Conservation (phyloP, 2,113 vertebrate genomes). For the Psettodes erumei region DNA sequence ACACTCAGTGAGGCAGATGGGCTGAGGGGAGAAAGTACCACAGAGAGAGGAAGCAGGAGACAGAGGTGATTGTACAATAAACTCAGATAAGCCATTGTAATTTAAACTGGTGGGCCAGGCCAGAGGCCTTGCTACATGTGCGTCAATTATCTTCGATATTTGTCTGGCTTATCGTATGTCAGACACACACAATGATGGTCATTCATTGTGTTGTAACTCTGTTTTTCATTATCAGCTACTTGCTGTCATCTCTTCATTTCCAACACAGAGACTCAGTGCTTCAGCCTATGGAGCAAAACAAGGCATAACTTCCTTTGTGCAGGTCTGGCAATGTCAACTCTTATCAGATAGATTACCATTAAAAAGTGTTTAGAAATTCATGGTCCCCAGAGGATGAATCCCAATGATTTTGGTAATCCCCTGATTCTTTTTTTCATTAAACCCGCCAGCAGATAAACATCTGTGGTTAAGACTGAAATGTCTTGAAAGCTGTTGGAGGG, state of each 20-base stretch:
- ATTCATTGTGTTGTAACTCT: conserved; percentile 1
- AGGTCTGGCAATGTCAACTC: background rate
- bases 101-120: conserved; percentile 32
- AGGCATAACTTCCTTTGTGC: background rate
- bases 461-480: background rate
- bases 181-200: conserved; percentile 3
- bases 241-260: background rate
- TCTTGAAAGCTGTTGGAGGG: background rate
- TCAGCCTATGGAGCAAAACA: background rate
- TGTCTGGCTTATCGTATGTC: conserved; percentile 34
- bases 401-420: too few species aligned
- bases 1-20: conserved; percentile 18
- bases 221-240: conserved; percentile 23
- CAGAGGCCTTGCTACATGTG: conserved; percentile 27
- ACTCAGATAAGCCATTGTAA: conserved; percentile 60
- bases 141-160: conserved; percentile 51
- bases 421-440: background rate
- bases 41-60: conserved; percentile 23
- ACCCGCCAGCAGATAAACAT: background rate
- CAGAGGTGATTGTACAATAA: conserved; percentile 49
- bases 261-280: background rate
- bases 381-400: too few species aligned
- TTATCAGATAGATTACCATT: background rate
- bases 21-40: conserved; percentile 8
- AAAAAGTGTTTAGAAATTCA: background rate